Conservation (phyloP, 1,140 invertebrate species). For the Drosophila kohkoa region DNA sequence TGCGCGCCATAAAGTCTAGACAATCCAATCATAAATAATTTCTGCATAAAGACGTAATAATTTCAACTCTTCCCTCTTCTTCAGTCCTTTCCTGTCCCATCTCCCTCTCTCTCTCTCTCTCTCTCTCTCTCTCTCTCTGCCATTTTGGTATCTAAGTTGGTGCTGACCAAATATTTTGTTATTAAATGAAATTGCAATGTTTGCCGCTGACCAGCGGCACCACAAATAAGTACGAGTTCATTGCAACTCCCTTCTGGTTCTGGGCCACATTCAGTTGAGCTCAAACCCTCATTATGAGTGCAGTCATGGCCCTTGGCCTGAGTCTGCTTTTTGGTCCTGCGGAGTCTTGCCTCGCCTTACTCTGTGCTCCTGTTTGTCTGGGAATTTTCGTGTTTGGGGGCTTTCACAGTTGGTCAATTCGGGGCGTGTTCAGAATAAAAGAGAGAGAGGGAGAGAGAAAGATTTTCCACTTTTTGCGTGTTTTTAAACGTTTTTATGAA, state of each 20-base stretch:
- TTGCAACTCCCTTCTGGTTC: not conserved
- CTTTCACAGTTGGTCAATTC: constrained; percentile 32
- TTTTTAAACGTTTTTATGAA: constrained; percentile 82
- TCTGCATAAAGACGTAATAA: constrained; percentile 80
- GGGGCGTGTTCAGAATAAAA: not conserved
- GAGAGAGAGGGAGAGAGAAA: not conserved
- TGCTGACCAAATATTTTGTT: constrained; percentile 77
- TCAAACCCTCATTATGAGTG: constrained; percentile 69
- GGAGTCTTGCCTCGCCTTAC: not conserved
- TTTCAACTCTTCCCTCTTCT: constrained; percentile 46
- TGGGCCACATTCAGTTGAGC: constrained; percentile 31
- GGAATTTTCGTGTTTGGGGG: constrained; percentile 68
- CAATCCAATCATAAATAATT: constrained; percentile 83
- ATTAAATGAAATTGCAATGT: constrained; percentile 82
- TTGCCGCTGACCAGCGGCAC: constrained; percentile 71
- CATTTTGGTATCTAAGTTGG: constrained; percentile 24
- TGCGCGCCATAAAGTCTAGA: constrained; percentile 74
- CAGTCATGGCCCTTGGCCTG: constrained; percentile 20
- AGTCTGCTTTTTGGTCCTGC: not conserved
- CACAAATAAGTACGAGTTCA: constrained; percentile 28
- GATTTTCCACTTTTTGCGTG: constrained; percentile 70
- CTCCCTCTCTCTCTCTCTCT: constrained; percentile 16
- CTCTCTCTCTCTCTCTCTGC: constrained; percentile 5
- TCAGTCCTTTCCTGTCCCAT: not conserved
- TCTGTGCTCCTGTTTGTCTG: constrained; percentile 54